These are phyloP conservation scores for Centropristis striata DNA, from an alignment of 2,113 vertebrate species.

Conservation along the genomic window DNA sequence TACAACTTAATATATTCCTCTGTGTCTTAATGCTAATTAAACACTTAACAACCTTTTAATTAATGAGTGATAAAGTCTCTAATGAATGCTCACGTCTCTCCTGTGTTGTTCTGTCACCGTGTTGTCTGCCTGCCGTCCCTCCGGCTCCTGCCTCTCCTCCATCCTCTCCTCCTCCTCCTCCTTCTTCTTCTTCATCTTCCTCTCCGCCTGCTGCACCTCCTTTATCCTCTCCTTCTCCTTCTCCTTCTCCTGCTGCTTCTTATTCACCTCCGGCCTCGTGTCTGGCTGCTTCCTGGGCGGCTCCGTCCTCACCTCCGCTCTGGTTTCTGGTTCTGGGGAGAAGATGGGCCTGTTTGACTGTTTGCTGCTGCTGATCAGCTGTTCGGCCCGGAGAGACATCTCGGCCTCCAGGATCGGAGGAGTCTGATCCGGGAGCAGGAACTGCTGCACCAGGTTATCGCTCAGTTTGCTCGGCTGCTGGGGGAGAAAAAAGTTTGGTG, in stretches of 20 bases:
- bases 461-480: conserved; percentile 81
- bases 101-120: conserved; percentile 34
- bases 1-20: too few relatives aligned
- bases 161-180: conserved; percentile 40
- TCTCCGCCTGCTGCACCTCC: not conserved
- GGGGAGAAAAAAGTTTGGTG: not conserved
- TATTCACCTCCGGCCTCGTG: conserved; percentile 8
- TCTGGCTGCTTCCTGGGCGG: conserved; percentile 28
- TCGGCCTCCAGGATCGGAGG: conserved; percentile 81
- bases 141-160: conserved; percentile 70
- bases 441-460: conserved; percentile 83
- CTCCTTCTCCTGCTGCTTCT: not conserved
- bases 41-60: too few relatives aligned
- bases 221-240: conserved; percentile 10
- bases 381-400: conserved; percentile 68
- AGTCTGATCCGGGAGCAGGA: conserved; percentile 80
- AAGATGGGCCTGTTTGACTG: conserved; percentile 25
- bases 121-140: conserved; percentile 65
- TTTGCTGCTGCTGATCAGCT: conserved; percentile 64
- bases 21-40: too few relatives aligned
- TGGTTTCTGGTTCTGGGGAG: conserved; percentile 16
- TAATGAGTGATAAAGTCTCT: too few relatives aligned
- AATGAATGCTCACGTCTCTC: conserved; percentile 51
- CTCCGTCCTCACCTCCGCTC: not conserved
- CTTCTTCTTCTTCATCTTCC: not conserved